Percentiles rank a stretch among this genome's conserved stretches.
phyloP scores from a whole-genome alignment of 2,113 vertebrate species.

The Daubentonia madagascariensis region DNA sequence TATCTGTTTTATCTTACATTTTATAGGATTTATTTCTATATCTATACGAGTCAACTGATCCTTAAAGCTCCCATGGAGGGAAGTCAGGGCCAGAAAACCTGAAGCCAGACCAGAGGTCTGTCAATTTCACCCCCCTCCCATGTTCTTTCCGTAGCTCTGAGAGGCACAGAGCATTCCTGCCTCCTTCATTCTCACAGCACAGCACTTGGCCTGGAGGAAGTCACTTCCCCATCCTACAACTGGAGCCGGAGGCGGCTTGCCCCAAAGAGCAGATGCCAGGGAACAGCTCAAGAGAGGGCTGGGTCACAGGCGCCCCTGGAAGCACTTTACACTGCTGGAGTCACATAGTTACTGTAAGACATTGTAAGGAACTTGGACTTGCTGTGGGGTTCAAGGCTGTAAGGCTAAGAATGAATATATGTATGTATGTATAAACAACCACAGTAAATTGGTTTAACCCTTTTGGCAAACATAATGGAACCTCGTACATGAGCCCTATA shows the following conservation, averaged over 20 bases:
- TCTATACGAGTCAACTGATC: background rate
- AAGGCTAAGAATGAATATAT: background rate
- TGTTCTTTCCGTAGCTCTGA: background rate
- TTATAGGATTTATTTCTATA: background rate
- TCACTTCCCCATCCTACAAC: background rate
- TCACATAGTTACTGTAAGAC: background rate
- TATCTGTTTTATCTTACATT: background rate
- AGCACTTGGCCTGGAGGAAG: background rate
- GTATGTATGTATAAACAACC: background rate
- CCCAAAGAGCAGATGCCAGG: too few species aligned
- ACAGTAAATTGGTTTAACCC: background rate
- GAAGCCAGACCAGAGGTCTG: background rate
- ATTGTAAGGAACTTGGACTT: background rate
- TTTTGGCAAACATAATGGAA: background rate
- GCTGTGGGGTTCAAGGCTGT: background rate
- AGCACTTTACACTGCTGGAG: background rate
- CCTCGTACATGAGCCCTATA: background rate
- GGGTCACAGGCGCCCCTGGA: background rate
- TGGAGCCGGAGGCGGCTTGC: background rate
- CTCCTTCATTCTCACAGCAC: rapidly evolving
- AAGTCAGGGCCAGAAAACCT: background rate
- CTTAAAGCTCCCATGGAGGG: background rate
- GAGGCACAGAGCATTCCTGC: background rate
- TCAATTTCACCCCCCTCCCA: background rate
- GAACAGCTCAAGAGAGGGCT: background rate